Evolutionary conservation across 2,797 vertebrate species (phyloP).

Genomic region (Podargus strigoides): DNA sequence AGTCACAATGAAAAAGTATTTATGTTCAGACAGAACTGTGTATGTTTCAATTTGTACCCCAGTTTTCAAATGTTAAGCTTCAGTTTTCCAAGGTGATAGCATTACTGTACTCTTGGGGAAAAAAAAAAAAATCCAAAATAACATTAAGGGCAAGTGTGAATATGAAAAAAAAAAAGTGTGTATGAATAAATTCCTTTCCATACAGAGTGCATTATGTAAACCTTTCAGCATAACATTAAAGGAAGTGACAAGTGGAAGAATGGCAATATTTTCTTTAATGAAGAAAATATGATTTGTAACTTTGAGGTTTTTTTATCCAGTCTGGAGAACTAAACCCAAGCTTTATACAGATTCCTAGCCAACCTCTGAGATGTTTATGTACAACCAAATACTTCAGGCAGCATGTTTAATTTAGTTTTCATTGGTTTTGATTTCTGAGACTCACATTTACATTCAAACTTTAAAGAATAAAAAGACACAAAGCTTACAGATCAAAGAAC

Average conservation of each 20-base stretch:
- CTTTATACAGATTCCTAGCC: slow-evolving; percentile 2
- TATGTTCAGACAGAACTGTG: background rate
- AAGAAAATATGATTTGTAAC: slow-evolving; percentile 48
- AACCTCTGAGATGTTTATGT: slow-evolving; percentile 6
- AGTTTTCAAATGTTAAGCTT: background rate
- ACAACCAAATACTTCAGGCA: slow-evolving; percentile 25
- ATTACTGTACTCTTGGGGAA: background rate
- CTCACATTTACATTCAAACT: slow-evolving; percentile 19
- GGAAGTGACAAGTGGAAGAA: slow-evolving; percentile 36
- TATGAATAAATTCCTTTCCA: background rate
- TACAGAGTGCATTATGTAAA: background rate
- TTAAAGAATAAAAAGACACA: slow-evolving; percentile 16
- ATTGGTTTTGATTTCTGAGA: background rate
- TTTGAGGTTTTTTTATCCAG: slow-evolving; percentile 25
- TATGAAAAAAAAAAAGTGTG: background rate
- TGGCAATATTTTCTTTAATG: slow-evolving; percentile 55
- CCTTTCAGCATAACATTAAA: background rate
- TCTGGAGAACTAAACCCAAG: slow-evolving; percentile 28
- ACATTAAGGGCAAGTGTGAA: background rate
- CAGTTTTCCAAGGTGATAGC: background rate
- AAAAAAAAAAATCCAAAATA: background rate
- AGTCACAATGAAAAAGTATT: background rate
- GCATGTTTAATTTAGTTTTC: background rate
- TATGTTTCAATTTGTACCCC: background rate
- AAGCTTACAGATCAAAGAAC: slow-evolving; percentile 26